Evolutionary conservation across 1,140 invertebrate species (phyloP), one percentile per base, ranked within the genome.

Genomic region (Piezodorus guildinii): DNA sequence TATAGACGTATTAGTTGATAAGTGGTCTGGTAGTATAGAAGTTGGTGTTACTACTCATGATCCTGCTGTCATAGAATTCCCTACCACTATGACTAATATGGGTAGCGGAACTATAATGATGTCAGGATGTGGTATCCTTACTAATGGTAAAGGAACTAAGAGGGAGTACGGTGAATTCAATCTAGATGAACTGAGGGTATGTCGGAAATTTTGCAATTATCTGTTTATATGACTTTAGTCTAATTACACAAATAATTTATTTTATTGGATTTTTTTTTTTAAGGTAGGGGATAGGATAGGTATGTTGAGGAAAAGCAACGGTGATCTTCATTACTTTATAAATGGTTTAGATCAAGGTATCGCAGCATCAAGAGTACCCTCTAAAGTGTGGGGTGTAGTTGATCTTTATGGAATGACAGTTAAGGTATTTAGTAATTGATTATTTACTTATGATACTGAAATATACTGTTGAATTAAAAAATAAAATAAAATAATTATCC

Each of bases 71-170:
- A 78, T 98, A 63, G 86, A 94, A 54, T 96, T 96, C 76, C 94
- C 94, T 25, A 91, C 91, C 1, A 98, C 94, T 15, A 96, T 98
- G 93, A 98, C 94, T 1, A 96, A 96, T 74, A 90, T 97, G 86
- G 81, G 91, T 63, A 59, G 60, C 16, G 93, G 94, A 1, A 96
- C 93, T 3, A 93, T 93, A 4, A 96, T 97, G 90, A 96, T 97
- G 92, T 95, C 91, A 44, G 93, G 94, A 0, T 93, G 90, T 77
- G 93, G 93, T 45, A 95, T 97, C 69, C 76, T 96, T 4, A 89
- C 91, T 9, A 96, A 96, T 76, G 93, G 93, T 3, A 93, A 95
- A 76, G 92, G 91, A 4, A 94, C 89, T 2, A 83, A 90, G 64
- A 79, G 90, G 34, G 91, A 96, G 73, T 96, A 97, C 75, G 93